A percentile compares a stretch with the other conserved stretches of the same genome.
phyloP scores from a whole-genome alignment of 2,113 vertebrate genomes.

The Acrocephalus arundinaceus region DNA sequence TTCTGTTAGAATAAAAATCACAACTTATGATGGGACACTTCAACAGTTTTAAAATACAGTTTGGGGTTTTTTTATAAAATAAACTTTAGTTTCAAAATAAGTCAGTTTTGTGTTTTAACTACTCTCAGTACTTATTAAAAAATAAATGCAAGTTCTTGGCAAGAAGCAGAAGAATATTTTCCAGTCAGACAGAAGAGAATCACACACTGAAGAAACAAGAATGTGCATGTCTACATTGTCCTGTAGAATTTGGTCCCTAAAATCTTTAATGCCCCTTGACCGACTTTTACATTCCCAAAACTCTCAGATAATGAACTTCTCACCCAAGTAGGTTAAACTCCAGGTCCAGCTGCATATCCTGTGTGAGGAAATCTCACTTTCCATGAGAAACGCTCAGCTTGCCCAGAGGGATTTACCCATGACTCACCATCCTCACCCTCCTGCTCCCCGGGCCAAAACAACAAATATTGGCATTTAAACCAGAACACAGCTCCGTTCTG shows the following conservation, averaged over 20 bases:
- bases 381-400: background rate
- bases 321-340: fast-evolving
- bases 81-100: background rate
- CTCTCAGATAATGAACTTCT: background rate
- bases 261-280: background rate
- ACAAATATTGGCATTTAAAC: fast-evolving
- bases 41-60: background rate
- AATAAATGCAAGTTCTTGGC: background rate
- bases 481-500: background rate
- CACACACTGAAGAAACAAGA: background rate
- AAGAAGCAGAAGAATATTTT: background rate
- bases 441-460: background rate
- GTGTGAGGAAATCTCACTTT: background rate
- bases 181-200: background rate
- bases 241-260: background rate
- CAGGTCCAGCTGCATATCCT: background rate
- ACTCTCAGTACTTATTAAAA: background rate
- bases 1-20: background rate
- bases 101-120: background rate
- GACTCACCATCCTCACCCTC: background rate
- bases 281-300: background rate
- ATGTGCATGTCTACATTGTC: fast-evolving
- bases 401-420: fast-evolving
- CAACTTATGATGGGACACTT: background rate
- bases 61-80: background rate